phyloP scores from a whole-genome alignment of 2,888 invertebrate genomes.

The Ctena decussata region DNA sequence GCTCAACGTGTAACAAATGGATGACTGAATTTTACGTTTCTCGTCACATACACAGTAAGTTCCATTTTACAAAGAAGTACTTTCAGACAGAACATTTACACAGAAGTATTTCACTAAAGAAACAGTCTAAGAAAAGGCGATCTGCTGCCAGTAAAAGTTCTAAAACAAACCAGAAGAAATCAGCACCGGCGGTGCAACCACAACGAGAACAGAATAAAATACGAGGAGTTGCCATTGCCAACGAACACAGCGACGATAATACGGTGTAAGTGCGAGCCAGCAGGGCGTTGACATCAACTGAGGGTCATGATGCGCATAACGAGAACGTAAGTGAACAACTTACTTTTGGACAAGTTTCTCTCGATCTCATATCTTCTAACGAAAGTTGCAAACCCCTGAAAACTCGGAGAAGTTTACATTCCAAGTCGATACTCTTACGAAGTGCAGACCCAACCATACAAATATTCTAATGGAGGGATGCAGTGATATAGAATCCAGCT shows the following conservation, averaged over 20 bases:
- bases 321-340: not conserved
- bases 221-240: not conserved
- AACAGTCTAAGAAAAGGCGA: not conserved
- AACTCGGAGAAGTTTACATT: not conserved
- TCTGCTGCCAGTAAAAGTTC: not conserved
- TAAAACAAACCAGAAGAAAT: not conserved
- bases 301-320: not conserved
- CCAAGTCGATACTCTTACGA: not conserved
- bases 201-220: not conserved
- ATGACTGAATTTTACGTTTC: constrained; percentile 47
- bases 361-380: not conserved
- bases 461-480: not conserved
- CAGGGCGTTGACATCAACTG: not conserved
- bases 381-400: not conserved
- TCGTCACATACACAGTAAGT: constrained; percentile 39
- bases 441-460: not conserved
- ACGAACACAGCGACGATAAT: not conserved
- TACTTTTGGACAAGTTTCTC: not conserved
- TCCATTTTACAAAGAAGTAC: constrained; percentile 17
- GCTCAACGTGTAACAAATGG: constrained; percentile 43
- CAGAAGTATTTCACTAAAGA: not conserved
- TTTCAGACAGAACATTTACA: not conserved
- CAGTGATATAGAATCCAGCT: too few relatives aligned
- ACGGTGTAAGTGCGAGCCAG: not conserved
- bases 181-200: not conserved